Evolutionary conservation across 1,140 invertebrate species (phyloP), one percentile per base, ranked within the genome.

Genomic region (Penaeus vannamei): DNA sequence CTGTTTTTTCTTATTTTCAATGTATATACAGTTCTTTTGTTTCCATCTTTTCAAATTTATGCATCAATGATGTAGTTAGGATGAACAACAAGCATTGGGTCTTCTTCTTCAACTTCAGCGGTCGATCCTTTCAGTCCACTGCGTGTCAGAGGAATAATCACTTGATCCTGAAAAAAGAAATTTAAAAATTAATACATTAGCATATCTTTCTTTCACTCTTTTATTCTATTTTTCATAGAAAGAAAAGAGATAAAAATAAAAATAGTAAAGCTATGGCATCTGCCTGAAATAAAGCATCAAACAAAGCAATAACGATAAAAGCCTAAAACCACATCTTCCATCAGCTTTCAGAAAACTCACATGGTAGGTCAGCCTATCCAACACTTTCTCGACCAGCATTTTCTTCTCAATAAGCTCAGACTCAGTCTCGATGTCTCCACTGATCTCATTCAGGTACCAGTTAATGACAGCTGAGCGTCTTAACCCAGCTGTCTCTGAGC

Each of bases 401-500:
- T 99, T 99, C 92, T 96, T 95, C 92, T 98, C 96, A 23, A 98
- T 93, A 7, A 99, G 93, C 92, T 99, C 98, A 29, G 97, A 96
- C 93, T 99, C 98, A 1, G 95, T 95, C 91, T 99, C 97, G 90
- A 99, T 96, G 91, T 97, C 95, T 92, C 96, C 96, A 91, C 97
- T 95, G 90, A 99, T 96, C 93, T 97, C 95, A 92, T 97, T 96
- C 77, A 99, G 94, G 94, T 99, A 99, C 98, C 98, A 99, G 90
- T 96, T 96, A 46, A 99, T 95, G 0, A 99, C 94, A 86, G 98
- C 96, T 91, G 96, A 97, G 91, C 96, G 95, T 89, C 94, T 95
- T 90, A 98, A 95, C 53, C 83, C 90, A 32, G 69, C 46, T 42
- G 69, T 86, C 64, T 84, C 87, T 23, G 81, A 77, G 14, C 66